Evolutionary conservation across 64 coral and sea anemone species (phyloP).

Genomic region (Stylophora pistillata): DNA sequence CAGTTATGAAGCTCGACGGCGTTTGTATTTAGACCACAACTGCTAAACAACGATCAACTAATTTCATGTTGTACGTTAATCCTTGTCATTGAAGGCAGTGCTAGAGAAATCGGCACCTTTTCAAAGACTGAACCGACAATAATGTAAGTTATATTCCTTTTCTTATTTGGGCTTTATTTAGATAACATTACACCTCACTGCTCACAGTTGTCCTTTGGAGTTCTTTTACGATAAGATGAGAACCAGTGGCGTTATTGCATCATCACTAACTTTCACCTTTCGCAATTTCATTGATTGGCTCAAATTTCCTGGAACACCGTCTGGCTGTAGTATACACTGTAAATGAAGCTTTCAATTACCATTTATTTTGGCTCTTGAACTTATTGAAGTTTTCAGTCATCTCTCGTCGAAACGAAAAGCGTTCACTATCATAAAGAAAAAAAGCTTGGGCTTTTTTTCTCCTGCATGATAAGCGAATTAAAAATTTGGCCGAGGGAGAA

Average conservation of each 20-base stretch:
- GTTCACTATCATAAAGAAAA: too few relatives aligned
- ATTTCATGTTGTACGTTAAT: not conserved
- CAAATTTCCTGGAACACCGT: too few relatives aligned
- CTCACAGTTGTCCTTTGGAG: not conserved
- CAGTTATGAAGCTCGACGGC: constrained; percentile 2
- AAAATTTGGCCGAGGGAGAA: too few relatives aligned
- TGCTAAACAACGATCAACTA: not conserved
- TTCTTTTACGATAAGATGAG: not conserved
- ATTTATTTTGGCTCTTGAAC: too few relatives aligned
- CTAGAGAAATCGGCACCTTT: not conserved
- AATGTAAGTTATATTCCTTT: not conserved
- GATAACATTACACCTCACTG: not conserved
- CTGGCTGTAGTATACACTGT: too few relatives aligned
- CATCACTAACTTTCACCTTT: too few relatives aligned
- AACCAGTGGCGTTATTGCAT: not conserved
- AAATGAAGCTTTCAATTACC: too few relatives aligned
- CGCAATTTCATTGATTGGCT: too few relatives aligned
- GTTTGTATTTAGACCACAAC: not conserved
- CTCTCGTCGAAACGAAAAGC: too few relatives aligned
- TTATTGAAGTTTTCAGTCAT: too few relatives aligned
- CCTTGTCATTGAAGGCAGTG: not conserved
- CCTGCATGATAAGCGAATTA: too few relatives aligned
- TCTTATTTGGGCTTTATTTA: not conserved
- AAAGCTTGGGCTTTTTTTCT: too few relatives aligned
- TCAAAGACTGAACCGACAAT: not conserved